Percentiles rank a stretch among this genome's conserved stretches.
These are phyloP conservation scores for Macrocentrus cingulum DNA, from an alignment of 1,140 invertebrate species.

Conservation along the genomic window DNA sequence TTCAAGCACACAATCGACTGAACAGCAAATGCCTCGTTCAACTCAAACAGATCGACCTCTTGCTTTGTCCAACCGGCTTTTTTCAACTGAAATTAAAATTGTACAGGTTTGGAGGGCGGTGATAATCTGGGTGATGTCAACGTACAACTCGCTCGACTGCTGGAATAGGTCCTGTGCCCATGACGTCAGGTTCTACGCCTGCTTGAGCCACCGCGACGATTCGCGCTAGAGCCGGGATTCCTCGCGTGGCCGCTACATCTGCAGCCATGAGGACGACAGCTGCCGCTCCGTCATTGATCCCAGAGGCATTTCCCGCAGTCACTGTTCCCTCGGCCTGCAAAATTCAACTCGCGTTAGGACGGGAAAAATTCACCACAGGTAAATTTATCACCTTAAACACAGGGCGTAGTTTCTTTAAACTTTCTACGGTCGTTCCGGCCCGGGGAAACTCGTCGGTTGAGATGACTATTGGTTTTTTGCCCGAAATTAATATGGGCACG, in stretches of 20 bases:
- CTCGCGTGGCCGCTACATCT: constrained; percentile 58
- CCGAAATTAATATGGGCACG: constrained; percentile 62
- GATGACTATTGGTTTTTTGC: constrained; percentile 58
- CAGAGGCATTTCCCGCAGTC: constrained; percentile 79
- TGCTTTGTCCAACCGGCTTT: constrained; percentile 80
- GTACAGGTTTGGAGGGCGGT: not conserved
- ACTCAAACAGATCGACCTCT: constrained; percentile 85
- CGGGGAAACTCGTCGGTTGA: constrained; percentile 72
- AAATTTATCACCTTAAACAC: constrained; percentile 64
- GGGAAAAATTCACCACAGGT: constrained; percentile 8
- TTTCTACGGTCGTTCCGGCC: constrained; percentile 62
- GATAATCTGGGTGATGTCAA: constrained; percentile 33
- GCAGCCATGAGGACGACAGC: constrained; percentile 72
- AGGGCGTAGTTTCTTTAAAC: constrained; percentile 65
- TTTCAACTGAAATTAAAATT: constrained; percentile 61
- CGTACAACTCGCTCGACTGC: constrained; percentile 69
- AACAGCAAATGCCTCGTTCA: constrained; percentile 86
- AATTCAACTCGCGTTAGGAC: too few relatives aligned
- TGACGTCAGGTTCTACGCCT: constrained; percentile 73
- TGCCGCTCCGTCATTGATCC: constrained; percentile 86
- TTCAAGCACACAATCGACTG: constrained; percentile 70
- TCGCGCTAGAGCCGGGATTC: constrained; percentile 63
- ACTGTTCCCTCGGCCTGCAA: constrained; percentile 65
- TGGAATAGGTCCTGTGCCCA: constrained; percentile 77
- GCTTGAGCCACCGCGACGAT: constrained; percentile 69